phyloP scores from a whole-genome alignment of 2,113 vertebrate genomes.

The Serilophus lunatus region DNA sequence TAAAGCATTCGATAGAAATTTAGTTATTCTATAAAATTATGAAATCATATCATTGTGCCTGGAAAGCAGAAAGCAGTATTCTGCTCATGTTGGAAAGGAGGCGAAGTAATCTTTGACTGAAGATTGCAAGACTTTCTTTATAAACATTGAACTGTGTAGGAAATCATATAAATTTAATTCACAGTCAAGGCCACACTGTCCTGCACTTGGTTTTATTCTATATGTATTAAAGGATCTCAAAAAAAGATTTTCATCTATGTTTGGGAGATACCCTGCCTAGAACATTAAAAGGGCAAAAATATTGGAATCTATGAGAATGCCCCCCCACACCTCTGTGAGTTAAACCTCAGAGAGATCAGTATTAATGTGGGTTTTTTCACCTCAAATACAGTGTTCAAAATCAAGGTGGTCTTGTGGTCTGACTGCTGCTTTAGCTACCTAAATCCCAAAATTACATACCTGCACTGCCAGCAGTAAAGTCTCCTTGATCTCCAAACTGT shows the following conservation, averaged over 20 bases:
- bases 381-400: conserved; percentile 1
- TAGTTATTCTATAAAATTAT: neutral
- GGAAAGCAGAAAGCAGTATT: neutral
- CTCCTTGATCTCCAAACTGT: conserved; percentile 25
- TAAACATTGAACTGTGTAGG: neutral
- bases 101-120: neutral
- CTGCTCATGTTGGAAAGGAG: neutral
- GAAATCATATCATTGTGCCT: neutral
- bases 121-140: neutral
- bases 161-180: neutral
- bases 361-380: neutral
- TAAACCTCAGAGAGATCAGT: neutral
- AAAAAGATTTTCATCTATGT: neutral
- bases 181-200: neutral
- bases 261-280: neutral
- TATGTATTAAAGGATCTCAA: neutral
- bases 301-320: neutral
- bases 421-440: neutral
- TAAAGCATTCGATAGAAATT: neutral
- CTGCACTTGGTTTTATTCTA: neutral
- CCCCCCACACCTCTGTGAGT: neutral
- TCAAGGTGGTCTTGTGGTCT: neutral
- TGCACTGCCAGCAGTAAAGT: neutral
- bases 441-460: conserved; percentile 42
- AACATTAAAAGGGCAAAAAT: neutral